Evolutionary conservation across 1,140 invertebrate species (phyloP), one percentile per base, ranked within the genome.

Genomic region (Drosophila bipectinata): DNA sequence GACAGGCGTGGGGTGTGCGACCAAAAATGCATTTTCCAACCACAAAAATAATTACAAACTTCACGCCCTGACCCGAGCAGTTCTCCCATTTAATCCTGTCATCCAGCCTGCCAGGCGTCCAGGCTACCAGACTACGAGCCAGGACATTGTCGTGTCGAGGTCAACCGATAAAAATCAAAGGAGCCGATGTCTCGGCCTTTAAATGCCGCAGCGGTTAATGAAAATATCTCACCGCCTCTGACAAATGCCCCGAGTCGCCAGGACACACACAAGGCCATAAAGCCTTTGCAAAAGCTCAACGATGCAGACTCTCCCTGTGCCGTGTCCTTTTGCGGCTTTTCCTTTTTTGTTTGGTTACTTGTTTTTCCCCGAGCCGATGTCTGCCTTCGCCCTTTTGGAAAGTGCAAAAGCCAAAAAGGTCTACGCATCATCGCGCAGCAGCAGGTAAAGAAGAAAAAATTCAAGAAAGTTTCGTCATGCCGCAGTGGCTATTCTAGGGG

Each of bases 11-110:
- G 41, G 5, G 12, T 44, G 41, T 18, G 41, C 14, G 41, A 14
- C 6, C 41, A 69, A 52, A 68, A 83, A 79, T 83, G 79, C 83
- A 87, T 77, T 87, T 87, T 77, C 73, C 79, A 73, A 73, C 83
- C 83, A 75, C 83, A 83, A 83, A 87, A 87, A 87, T 87, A 87
- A 87, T 87, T 87, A 88, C 83, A 88, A 89, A 88, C 83, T 87
- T 87, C 88, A 88, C 77, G 67, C 76, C 57, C 44, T 49, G 72
- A 32, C 41, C 41, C 18, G 37, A 26, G 24, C 39, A 26, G 69
- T 10, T n/a, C 60, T 66, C 56, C 30, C 77, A 72, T 67, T 79
- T 45, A 75, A 69, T 51, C 80, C 67, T 61, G 67, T 57, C 67
- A 71, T 7, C 14, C 15, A 18, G 41, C 15, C 41, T 44, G 41